Evolutionary conservation across 2,888 invertebrate genomes (phyloP), one percentile per base, ranked within the genome.

Genomic region (Morpho achilles): DNA sequence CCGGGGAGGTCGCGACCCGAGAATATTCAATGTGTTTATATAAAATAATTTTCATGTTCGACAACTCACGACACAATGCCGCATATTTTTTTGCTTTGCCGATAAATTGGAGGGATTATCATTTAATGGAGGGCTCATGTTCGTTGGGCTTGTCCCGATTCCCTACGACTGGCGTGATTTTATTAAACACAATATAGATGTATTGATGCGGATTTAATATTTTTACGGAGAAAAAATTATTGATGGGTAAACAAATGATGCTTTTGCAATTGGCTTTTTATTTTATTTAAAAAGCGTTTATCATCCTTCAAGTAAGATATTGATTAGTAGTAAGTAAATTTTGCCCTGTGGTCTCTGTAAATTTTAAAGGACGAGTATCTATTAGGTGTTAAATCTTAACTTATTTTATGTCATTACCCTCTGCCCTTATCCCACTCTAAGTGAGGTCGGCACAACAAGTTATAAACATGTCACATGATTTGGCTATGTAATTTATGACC

Each of bases 41-140:
- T 90, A 89, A 90, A 90, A 89, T 89, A 83, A 90, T 89, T 88
- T 90, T 87, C 87, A 80, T 89, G 89, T 89, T 84, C 84, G 86
- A 89, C 90, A 89, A 88, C 82, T 87, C 82, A 71, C 81, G 72
- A 84, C 84, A 89, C 89, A 90, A 90, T 87, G 73, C 75, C 76
- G 80, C 75, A 81, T 80, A 84, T 89, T 89, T 90, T 32, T 90
- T 89, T 88, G 83, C 82, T 80, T 76, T 69, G 79, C 73, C 88
- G 81, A 89, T 90, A 89, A 87, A 90, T 90, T 88, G 89, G 84
- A 74, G 75, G 89, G 89, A 90, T 90, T 90, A 90, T 88, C 87
- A 87, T 88, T 88, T 89, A 90, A 89, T 89, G 89, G 87, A 87
- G 87, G 89, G 89, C 87, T 89, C 89, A 85, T 89, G 88, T 89